A percentile compares a stretch with the other conserved stretches of the same genome.
Conservation (phyloP, 2,888 invertebrate genomes). For the Agrotis puta region DNA sequence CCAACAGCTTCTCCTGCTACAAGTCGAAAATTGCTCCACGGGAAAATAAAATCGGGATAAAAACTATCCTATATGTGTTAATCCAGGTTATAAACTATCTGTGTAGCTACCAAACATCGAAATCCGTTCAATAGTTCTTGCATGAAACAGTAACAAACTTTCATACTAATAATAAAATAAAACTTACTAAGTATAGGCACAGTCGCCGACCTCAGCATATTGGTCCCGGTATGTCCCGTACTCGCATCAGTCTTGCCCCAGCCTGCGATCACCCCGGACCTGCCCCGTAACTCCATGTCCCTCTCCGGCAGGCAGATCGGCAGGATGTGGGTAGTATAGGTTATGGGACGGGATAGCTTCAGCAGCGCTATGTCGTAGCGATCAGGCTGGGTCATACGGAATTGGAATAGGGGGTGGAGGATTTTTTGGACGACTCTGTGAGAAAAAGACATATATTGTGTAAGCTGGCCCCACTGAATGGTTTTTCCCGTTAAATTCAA, state of each 20-base stretch:
- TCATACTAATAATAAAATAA: too few species aligned
- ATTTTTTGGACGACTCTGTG: slow-evolving; percentile 93
- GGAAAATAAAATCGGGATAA: too few species aligned
- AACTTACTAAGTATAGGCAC: slow-evolving; percentile 95
- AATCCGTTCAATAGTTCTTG: too few species aligned
- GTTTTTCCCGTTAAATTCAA: too few species aligned
- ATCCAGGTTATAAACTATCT: too few species aligned
- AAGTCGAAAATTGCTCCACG: too few species aligned
- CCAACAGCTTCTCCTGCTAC: too few species aligned
- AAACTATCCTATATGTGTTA: too few species aligned
- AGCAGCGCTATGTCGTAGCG: slow-evolving; percentile 95
- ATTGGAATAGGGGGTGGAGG: slow-evolving; percentile 95
- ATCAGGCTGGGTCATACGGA: slow-evolving; percentile 95
- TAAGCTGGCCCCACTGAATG: too few species aligned
- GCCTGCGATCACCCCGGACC: slow-evolving; percentile 92
- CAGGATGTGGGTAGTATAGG: slow-evolving; percentile 92
- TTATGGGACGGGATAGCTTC: slow-evolving; percentile 93
- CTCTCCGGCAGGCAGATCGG: slow-evolving; percentile 94
- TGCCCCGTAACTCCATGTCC: slow-evolving; percentile 81
- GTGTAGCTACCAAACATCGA: too few species aligned
- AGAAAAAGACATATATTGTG: not conserved
- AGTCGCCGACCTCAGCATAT: slow-evolving; percentile 94
- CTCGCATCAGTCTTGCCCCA: slow-evolving; percentile 96
- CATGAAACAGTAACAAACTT: too few species aligned
- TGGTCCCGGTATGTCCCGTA: slow-evolving; percentile 94